These are phyloP conservation scores for Pao palembangensis DNA, from an alignment of 2,113 vertebrate genomes.

Conservation along the genomic window DNA sequence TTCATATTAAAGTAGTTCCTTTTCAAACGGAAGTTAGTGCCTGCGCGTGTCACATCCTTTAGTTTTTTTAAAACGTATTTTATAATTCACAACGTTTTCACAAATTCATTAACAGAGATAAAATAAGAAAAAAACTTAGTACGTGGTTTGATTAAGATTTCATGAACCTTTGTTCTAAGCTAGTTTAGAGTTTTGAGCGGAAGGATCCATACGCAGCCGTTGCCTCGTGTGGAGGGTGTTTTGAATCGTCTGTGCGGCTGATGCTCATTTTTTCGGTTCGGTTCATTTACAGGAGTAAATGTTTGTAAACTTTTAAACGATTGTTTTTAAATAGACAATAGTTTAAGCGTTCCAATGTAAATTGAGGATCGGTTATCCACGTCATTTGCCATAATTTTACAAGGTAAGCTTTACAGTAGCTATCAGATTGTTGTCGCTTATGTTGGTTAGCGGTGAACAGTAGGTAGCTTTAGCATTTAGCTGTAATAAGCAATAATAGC, in stretches of 20 bases:
- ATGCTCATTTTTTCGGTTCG: neutral
- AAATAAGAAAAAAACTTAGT: fast-evolving
- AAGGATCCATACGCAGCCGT: conserved; percentile 19
- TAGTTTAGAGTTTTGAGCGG: conserved; percentile 20
- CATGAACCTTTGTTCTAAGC: too few relatives aligned
- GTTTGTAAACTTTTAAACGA: too few relatives aligned
- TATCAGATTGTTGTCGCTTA: neutral
- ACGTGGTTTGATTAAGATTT: fast-evolving
- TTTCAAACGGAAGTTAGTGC: conserved; percentile 44
- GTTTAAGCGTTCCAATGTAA: neutral
- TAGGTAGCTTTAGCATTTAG: neutral
- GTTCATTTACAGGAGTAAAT: neutral
- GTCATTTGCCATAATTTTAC: neutral
- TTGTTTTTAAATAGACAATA: too few relatives aligned
- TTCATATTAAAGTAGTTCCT: conserved; percentile 67
- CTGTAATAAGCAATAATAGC: neutral
- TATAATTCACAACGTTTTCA: neutral
- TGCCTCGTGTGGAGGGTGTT: conserved; percentile 41
- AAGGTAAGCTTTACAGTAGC: conserved; percentile 44
- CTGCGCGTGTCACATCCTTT: neutral
- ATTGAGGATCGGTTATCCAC: neutral
- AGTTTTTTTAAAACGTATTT: neutral
- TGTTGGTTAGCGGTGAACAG: conserved; percentile 9
- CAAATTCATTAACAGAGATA: neutral
- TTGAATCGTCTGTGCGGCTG: conserved; percentile 34